phyloP scores from a whole-genome alignment of 2,797 vertebrate genomes.

The Sebastes melanostomus region DNA sequence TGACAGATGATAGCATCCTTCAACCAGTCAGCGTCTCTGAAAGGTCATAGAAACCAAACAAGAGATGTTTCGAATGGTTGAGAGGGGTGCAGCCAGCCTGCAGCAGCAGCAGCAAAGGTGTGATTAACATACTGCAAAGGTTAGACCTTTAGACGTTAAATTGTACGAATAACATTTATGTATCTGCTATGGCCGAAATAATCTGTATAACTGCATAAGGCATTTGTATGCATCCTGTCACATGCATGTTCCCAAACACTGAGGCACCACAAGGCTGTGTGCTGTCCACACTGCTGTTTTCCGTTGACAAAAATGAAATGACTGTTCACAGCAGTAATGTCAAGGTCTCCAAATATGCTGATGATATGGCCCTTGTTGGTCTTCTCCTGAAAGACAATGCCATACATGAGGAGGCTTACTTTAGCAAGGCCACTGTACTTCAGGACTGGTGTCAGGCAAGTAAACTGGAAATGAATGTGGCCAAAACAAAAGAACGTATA shows the following conservation, averaged over 20 bases:
- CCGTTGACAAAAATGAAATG: neutral
- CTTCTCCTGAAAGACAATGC: neutral
- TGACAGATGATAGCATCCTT: neutral
- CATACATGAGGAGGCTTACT: neutral
- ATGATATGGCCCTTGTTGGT: neutral
- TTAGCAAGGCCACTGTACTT: no score
- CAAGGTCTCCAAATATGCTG: neutral
- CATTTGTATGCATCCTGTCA: neutral
- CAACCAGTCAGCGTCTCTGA: neutral
- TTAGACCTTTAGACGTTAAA: neutral
- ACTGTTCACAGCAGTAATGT: neutral
- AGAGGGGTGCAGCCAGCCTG: neutral
- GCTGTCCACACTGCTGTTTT: no score
- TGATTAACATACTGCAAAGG: neutral
- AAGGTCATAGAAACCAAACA: neutral
- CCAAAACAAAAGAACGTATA: no score
- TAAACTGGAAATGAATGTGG: no score
- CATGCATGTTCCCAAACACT: neutral
- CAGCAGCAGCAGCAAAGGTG: neutral
- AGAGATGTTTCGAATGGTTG: conserved; percentile 18
- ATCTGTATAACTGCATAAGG: neutral
- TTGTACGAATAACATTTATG: neutral
- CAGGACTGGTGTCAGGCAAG: no score
- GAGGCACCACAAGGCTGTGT: no score
- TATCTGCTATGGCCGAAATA: neutral